Conservation (phyloP, 2,113 vertebrate genomes). For the Rousettus leschenaultii region DNA sequence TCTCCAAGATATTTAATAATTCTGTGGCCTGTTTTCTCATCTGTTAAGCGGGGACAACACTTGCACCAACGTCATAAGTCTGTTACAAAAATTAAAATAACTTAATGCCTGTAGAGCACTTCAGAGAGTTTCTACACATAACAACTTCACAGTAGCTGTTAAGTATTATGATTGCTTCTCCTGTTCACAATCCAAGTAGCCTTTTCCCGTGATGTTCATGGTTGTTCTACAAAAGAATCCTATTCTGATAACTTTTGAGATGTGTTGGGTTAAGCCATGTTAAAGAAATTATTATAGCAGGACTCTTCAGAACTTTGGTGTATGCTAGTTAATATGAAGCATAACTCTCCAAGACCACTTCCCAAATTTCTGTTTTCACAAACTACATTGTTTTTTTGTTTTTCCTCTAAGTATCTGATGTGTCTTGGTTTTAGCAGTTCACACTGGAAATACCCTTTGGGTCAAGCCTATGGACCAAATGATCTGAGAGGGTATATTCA, state of each 20-base stretch:
- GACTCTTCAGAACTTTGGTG: background rate
- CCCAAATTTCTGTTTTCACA: background rate
- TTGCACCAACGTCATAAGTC: background rate
- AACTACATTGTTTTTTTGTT: background rate
- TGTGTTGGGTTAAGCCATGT: background rate
- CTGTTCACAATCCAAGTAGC: background rate
- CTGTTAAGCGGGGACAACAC: background rate
- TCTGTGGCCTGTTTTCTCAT: background rate
- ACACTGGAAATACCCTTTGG: background rate
- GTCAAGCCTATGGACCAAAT: background rate
- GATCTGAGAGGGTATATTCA: background rate
- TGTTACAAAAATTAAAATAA: background rate
- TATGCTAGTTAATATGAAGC: background rate
- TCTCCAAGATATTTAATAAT: background rate
- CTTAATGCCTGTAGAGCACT: background rate
- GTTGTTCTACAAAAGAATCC: background rate
- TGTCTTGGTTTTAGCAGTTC: background rate
- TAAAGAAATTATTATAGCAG: background rate
- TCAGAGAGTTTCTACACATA: background rate
- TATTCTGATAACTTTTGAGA: background rate
- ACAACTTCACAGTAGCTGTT: background rate
- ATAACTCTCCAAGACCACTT: background rate
- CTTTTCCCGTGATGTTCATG: background rate
- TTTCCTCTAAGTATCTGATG: background rate
- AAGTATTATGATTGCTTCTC: background rate